Percentiles rank a stretch among this genome's conserved stretches.
Evolutionary conservation across 2,113 vertebrate species (phyloP).

Genomic region (Tympanuchus pallidicinctus): DNA sequence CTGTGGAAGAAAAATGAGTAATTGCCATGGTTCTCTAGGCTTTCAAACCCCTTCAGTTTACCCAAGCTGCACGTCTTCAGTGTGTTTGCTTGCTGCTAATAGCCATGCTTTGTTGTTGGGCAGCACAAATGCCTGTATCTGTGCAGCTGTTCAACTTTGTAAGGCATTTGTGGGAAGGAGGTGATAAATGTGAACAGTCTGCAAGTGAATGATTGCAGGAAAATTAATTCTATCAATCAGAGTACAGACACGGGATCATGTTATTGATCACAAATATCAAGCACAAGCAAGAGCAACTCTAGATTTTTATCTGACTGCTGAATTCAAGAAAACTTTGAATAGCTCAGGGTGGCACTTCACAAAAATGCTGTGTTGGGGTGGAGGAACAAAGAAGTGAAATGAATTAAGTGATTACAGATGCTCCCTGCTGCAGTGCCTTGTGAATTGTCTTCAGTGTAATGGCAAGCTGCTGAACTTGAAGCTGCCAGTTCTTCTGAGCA

Average conservation of each 20-base stretch:
- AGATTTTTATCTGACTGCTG: background rate
- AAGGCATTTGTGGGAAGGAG: background rate
- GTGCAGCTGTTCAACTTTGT: background rate
- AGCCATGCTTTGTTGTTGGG: background rate
- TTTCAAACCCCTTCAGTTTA: background rate
- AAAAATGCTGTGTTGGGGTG: background rate
- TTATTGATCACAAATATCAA: background rate
- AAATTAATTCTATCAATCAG: background rate
- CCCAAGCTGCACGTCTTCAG: background rate
- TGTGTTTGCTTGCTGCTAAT: background rate
- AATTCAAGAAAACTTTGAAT: background rate
- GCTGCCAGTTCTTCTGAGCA: background rate
- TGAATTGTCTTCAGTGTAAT: background rate
- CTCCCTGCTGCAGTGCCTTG: background rate
- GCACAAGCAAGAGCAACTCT: background rate
- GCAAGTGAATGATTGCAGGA: background rate
- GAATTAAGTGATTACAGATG: background rate
- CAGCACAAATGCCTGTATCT: background rate
- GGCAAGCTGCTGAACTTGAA: background rate
- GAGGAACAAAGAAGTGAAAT: background rate
- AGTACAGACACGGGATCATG: accelerated
- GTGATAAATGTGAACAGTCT: background rate
- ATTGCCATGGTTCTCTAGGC: background rate
- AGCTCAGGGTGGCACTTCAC: background rate
- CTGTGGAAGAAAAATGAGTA: background rate